These are phyloP conservation scores for Micoletzkya japonica DNA, from an alignment of 2,888 invertebrate genomes.

Conservation along the genomic window DNA sequence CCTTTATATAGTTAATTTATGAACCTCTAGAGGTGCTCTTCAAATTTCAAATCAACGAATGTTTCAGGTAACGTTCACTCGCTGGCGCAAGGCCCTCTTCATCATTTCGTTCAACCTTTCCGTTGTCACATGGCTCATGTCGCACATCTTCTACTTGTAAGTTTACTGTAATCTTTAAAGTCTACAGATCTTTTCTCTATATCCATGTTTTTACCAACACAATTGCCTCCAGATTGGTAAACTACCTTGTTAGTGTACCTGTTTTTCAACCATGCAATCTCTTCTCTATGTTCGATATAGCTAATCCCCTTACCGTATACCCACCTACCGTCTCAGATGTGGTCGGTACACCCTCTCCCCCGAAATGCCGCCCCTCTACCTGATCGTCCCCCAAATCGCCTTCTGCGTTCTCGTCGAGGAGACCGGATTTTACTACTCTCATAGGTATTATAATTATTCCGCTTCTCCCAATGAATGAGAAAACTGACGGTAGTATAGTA, in stretches of 20 bases:
- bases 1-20: too few relatives aligned
- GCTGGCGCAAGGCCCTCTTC: conserved; percentile 1
- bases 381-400: conserved; percentile 66
- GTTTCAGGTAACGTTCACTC: conserved; percentile 17
- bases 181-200: too few relatives aligned
- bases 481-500: neutral
- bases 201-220: too few relatives aligned
- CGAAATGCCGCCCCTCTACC: conserved; percentile 74
- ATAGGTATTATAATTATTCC: conserved; percentile 69
- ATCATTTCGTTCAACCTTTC: conserved; percentile 17
- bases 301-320: neutral
- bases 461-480: neutral
- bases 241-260: too few relatives aligned
- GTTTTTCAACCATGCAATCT: neutral
- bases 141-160: conserved; percentile 10
- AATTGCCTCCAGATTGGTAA: too few relatives aligned
- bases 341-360: conserved; percentile 77
- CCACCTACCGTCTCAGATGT: conserved; percentile 64
- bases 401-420: conserved; percentile 79
- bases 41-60: too few relatives aligned
- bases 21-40: too few relatives aligned
- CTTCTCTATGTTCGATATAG: neutral
- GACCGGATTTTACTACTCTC: conserved; percentile 82
- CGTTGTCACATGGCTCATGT: neutral
- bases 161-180: too few relatives aligned